These are phyloP conservation scores for Sardina pilchardus DNA, from an alignment of 2,113 vertebrate genomes.

Conservation along the genomic window DNA sequence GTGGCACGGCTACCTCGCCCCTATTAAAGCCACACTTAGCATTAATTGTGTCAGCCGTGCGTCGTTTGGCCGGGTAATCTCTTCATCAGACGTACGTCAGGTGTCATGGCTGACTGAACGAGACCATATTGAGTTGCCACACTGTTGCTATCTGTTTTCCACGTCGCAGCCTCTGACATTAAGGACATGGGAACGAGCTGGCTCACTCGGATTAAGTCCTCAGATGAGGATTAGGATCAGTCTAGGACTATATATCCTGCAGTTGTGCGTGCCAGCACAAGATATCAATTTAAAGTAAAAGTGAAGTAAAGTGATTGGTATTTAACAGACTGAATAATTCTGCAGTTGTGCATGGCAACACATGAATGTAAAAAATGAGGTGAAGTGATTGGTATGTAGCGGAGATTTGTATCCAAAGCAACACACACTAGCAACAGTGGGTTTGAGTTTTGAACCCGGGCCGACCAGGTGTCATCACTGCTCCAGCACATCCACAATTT, in stretches of 20 bases:
- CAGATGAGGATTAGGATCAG: neutral
- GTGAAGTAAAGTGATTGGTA: too few relatives aligned
- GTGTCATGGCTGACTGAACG: neutral
- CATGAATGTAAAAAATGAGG: neutral
- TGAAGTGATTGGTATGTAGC: too few relatives aligned
- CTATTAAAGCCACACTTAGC: constrained; percentile 54
- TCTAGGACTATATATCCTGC: neutral
- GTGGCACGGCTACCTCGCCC: constrained; percentile 35
- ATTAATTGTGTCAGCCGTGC: constrained; percentile 29
- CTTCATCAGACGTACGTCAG: constrained; percentile 54
- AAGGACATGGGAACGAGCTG: neutral
- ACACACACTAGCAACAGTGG: too few relatives aligned
- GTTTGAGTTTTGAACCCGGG: too few relatives aligned
- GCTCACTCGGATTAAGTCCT: neutral
- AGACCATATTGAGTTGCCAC: neutral
- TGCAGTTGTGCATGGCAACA: neutral
- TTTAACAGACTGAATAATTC: neutral
- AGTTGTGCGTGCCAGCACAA: neutral
- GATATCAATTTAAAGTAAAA: neutral
- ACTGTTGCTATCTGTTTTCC: neutral
- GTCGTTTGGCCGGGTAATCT: constrained; percentile 32
- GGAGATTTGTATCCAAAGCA: too few relatives aligned
- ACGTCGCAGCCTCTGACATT: neutral
- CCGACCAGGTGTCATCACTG: too few relatives aligned
- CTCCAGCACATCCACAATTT: too few relatives aligned